A percentile compares a stretch with the other conserved stretches of the same genome.
Evolutionary conservation across 2,888 invertebrate species (phyloP).

Genomic region (Pyrgus malvae): DNA sequence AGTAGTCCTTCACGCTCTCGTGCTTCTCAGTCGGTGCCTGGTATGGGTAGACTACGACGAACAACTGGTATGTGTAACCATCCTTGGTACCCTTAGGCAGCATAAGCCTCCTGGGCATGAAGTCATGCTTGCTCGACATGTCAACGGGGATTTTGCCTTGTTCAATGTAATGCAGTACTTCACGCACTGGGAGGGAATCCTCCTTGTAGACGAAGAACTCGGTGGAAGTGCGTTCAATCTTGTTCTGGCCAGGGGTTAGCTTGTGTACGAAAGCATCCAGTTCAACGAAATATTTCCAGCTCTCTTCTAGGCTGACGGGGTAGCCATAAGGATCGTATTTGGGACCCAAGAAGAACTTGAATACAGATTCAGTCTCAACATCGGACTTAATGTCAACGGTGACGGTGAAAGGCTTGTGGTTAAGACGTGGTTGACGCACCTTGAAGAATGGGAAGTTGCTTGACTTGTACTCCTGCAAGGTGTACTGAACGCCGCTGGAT

Average conservation of each 20-base stretch:
- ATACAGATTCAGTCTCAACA: conserved; percentile 77
- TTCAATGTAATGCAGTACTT: conserved; percentile 81
- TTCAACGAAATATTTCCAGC: conserved; percentile 82
- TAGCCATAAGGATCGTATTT: conserved; percentile 83
- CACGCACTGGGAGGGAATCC: conserved; percentile 83
- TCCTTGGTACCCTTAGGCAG: conserved; percentile 86
- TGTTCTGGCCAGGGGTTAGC: conserved; percentile 83
- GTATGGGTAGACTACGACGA: conserved; percentile 83
- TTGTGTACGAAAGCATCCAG: conserved; percentile 83
- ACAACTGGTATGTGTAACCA: conserved; percentile 85
- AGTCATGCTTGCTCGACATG: conserved; percentile 77
- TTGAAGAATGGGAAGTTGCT: conserved; percentile 67
- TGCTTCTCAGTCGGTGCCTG: conserved; percentile 58
- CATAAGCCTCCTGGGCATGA: conserved; percentile 85
- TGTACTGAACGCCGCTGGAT: conserved; percentile 73
- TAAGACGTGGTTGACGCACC: conserved; percentile 86
- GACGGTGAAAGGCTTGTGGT: conserved; percentile 85
- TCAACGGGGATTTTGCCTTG: conserved; percentile 77
- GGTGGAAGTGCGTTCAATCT: conserved; percentile 83
- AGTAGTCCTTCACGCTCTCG: conserved; percentile 45
- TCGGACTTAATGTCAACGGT: conserved; percentile 83
- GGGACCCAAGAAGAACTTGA: conserved; percentile 86
- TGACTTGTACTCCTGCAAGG: conserved; percentile 51
- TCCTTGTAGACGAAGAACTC: conserved; percentile 83
- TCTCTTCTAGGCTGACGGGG: conserved; percentile 74